Base-by-base conservation (phyloP, 1,140 invertebrate genomes). In the Caenorhabditis inopinata region DNA sequence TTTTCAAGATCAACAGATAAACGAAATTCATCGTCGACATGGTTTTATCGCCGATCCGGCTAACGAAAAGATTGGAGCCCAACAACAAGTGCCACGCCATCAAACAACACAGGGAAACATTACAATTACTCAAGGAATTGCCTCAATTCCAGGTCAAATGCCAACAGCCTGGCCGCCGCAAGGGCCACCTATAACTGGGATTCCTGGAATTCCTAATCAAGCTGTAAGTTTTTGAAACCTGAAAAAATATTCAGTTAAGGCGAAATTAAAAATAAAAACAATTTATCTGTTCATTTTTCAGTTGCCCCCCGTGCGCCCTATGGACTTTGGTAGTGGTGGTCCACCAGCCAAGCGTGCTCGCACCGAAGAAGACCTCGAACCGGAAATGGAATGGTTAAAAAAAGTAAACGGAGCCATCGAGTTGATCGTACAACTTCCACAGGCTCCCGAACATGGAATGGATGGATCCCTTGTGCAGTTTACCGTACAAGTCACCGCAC, bases 341-440 rank as follows among this genome's bases (percentile, higher is more conserved):
- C 94, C 96, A 1, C 92, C 93, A 0, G 90, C 92, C 18, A 98
- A 98, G 89, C 94, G 95, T 88, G 88, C 93, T 42, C 93, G 95
- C 76, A 95, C 94, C 0, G 96, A 98, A 90, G 96, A 98, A 86
- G 93, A 93, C 32, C 90, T 98, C 0, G 93, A 97, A 82, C 93
- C 95, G 0, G 96, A 98, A 90, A 91, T 92, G 80, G 91, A 93
- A 23, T 97, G 95, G 91, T 88, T 96, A 21, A 90, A 92, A 16
- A 92, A 92, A 81, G 92, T 94, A 83, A 89, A 88, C 81, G 91
- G 90, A 83, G 82, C 83, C 82, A 83, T 86, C 25, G 53, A 58
- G 23, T 14, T 86, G 11, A 68, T 58, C 16, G 46, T 85, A 2
- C 23, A 46, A 21, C 78, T 79, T 25, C 85, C 85, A 23, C 82